Evolutionary conservation across 2,797 vertebrate species (phyloP), one percentile per base, ranked within the genome.

Genomic region (Caiman crocodilus): DNA sequence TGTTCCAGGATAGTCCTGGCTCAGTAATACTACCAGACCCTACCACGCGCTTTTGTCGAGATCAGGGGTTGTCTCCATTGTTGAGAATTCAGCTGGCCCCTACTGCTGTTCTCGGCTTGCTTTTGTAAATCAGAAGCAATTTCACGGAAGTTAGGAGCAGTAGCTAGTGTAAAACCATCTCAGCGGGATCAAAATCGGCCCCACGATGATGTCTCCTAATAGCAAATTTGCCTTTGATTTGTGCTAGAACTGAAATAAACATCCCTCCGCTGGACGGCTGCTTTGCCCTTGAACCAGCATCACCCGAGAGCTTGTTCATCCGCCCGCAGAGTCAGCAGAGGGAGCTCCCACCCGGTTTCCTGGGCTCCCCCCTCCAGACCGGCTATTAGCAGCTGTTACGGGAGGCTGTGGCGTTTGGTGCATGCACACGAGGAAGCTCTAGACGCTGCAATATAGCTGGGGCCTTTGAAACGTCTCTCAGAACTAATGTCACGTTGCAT

Each of bases 241-340:
- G n/a, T 86, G 59, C 8, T 0, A 2, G 50, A 75, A 69, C 10
- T 82, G 55, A 63, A 87, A 83, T 84, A 30, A 65, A 30, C 7
- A 12, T 71, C 25, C 14, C 74, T 71, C 14, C 1, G 16, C 23
- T 1, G 6, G 61, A 75, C 82, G 74, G 60, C 59, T 96, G 23
- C 82, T 93, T 95, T 96, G 96, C 96, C 96, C 96, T 97, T 97
- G 95, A 96, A 85, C 76, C 94, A 95, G 84, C 94, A 95, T 95
- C 96, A 92, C 23, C 88, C 81, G 77, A 23, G 0, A 0, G 73
- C 87, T 75, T 11, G 1, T 85, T 87, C 59, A 9, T 58, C 73
- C n/a, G 56, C 30, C 80, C 80, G 0, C 3, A 59, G 63, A 84
- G 80, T 30, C 94, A 86, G 94, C 96, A 96, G 96, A 81, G 96